Percentiles rank a stretch among this genome's conserved stretches.
Evolutionary conservation across 2,113 vertebrate genomes (phyloP).

Genomic region (Lophotis ruficrista): DNA sequence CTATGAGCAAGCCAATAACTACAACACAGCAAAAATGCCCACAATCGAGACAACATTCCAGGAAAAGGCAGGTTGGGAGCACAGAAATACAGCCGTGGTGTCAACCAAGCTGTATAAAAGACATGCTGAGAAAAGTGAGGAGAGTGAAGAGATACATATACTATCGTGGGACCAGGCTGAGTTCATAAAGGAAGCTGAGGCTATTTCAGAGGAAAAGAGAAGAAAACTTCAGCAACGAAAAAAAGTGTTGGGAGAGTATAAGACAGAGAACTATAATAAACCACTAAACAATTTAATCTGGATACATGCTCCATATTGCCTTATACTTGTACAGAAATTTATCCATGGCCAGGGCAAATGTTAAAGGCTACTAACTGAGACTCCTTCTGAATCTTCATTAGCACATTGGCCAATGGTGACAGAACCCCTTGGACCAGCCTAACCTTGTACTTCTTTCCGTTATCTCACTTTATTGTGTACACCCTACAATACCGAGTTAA

Average conservation of each 20-base stretch:
- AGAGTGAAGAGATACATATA: rapidly evolving
- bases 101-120: background rate
- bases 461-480: background rate
- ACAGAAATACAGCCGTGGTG: background rate
- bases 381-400: background rate
- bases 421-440: background rate
- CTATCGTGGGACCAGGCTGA: background rate
- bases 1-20: background rate
- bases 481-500: background rate
- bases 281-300: background rate
- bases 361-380: background rate
- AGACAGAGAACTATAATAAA: background rate
- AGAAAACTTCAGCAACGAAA: background rate
- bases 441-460: background rate
- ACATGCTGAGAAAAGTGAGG: background rate
- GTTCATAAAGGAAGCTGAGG: background rate
- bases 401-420: background rate
- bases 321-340: background rate
- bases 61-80: background rate
- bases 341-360: rapidly evolving
- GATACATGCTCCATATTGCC: background rate
- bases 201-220: background rate
- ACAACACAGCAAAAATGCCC: background rate
- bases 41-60: background rate
- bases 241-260: background rate